Base-by-base conservation (phyloP, 2,113 vertebrate genomes). In the Myrmecophaga tridactyla region DNA sequence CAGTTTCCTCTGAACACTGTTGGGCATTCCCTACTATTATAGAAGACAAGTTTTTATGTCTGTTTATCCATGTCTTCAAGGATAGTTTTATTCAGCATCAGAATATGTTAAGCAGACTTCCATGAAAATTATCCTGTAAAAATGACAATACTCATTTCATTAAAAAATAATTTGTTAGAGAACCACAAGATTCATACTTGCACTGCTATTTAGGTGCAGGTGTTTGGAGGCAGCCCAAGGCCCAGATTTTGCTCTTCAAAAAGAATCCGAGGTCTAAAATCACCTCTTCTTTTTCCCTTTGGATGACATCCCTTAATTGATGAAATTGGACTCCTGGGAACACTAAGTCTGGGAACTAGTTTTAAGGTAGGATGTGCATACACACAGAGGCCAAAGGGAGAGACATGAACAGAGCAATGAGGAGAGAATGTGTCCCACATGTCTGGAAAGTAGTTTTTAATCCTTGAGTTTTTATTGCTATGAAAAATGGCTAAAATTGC, bases 171-270 rank as follows among this genome's bases (percentile, higher is more conserved):
- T n/a, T 93, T n/a, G 60, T 48, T 80, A 77, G 21, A 43, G 51
- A 53, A 6, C 58, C 90, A 73, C 4, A 6, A 48, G 53, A 72
- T 17, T 23, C 27, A 75, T 4, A 0, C 17, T 90, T 75, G 29
- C 56, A 34, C 2, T 97, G 43, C 72, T 92, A 46, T 53, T 69
- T 84, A 95, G 15, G 8, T 90, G 69, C 85, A 97, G 96, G 36
- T 96, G 70, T 96, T 97, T 97, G 97, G 96, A 97, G n/a, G 48
- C 34, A 67, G 90, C 58, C 86, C 96, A 96, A 60, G 4, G 2
- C 69, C 92, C 72, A 56, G 17, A 14, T 65, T 97, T 96, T 96
- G 43, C 60, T 80, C 34, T 93, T 72, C 56, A 90, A 85, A 95
- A 90, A 77, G 75, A 93, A 81, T n/a, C 62, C 92, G 14, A 94